Conservation (phyloP, 2,797 vertebrate genomes). For the Kryptopterus vitreolus region DNA sequence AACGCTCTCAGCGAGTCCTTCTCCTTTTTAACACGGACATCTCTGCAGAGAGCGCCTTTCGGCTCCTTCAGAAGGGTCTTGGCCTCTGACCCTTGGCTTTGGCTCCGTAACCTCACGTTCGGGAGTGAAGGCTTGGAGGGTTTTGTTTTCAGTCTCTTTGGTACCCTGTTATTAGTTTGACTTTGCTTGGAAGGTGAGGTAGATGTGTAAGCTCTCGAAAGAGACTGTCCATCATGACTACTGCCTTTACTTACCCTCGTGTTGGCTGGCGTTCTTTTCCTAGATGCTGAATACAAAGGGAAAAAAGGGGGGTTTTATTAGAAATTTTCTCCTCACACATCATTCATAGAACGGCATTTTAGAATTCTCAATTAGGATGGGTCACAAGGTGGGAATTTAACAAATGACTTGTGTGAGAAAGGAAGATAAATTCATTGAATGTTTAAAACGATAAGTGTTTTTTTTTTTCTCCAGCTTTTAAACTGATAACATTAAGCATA, state of each 20-base stretch:
- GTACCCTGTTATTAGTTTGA: constrained; percentile 94
- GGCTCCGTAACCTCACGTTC: constrained; percentile 85
- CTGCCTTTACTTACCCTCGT: constrained; percentile 88
- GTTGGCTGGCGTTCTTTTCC: constrained; percentile 82
- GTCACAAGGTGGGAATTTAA: not conserved
- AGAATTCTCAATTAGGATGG: not conserved
- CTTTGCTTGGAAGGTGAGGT: constrained; percentile 96
- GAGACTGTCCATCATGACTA: constrained; percentile 81
- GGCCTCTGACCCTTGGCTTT: constrained; percentile 74
- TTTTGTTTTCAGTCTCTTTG: constrained; percentile 96
- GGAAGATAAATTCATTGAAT: not conserved
- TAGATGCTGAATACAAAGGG: constrained; percentile 77
- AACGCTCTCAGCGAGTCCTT: constrained; percentile 7
- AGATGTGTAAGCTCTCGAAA: constrained; percentile 88
- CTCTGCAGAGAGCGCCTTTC: constrained; percentile 69
- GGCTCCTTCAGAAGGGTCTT: constrained; percentile 66
- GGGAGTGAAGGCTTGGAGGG: constrained; percentile 86
- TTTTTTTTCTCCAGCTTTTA: not conserved
- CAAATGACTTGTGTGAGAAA: not conserved
- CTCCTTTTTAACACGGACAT: constrained; percentile 38
- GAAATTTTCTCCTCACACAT: not conserved
- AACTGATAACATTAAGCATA: not conserved
- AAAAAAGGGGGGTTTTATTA: constrained; percentile 14
- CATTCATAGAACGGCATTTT: not conserved
- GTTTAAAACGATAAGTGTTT: not conserved